Conservation (phyloP, 1,140 invertebrate genomes). For the Oscheius sp. region DNA sequence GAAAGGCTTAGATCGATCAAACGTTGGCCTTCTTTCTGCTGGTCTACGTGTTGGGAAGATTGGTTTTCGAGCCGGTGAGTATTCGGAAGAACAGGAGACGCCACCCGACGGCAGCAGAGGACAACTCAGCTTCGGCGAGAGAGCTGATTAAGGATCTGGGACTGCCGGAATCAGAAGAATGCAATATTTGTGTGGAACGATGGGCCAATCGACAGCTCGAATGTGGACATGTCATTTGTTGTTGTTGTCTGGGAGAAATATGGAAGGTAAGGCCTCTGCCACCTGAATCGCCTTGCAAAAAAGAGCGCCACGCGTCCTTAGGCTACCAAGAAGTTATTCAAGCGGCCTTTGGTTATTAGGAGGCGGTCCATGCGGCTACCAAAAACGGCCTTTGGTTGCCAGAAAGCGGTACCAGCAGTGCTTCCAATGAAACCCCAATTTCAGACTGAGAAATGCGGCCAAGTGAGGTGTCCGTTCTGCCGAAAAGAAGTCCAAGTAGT, state of each 20-base stretch:
- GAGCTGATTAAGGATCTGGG: not conserved
- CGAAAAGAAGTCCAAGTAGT: not conserved
- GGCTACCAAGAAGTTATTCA: too few species aligned
- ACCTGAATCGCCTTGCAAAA: not conserved
- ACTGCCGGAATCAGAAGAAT: constrained; percentile 4
- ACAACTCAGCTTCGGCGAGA: not conserved
- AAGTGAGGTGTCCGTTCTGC: constrained; percentile 2
- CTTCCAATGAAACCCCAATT: too few species aligned
- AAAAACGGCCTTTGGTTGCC: too few species aligned
- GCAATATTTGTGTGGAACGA: constrained; percentile 11
- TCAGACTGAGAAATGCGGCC: not conserved
- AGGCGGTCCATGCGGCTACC: not conserved
- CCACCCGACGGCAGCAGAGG: not conserved
- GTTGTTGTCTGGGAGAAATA: constrained; percentile 15
- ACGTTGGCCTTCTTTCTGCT: constrained; percentile 13
- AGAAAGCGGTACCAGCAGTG: not conserved
- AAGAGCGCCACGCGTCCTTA: too few species aligned
- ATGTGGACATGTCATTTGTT: constrained; percentile 18
- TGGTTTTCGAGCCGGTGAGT: constrained; percentile 18
- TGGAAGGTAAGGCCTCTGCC: constrained; percentile 14
- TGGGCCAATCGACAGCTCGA: constrained; percentile 13
- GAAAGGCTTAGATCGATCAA: constrained; percentile 3
- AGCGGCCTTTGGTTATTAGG: too few species aligned
- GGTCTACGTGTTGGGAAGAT: constrained; percentile 12
- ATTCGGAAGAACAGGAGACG: not conserved